Percentiles rank a stretch among this genome's conserved stretches.
phyloP scores from a whole-genome alignment of 2,797 vertebrate genomes.

The Avahi laniger region DNA sequence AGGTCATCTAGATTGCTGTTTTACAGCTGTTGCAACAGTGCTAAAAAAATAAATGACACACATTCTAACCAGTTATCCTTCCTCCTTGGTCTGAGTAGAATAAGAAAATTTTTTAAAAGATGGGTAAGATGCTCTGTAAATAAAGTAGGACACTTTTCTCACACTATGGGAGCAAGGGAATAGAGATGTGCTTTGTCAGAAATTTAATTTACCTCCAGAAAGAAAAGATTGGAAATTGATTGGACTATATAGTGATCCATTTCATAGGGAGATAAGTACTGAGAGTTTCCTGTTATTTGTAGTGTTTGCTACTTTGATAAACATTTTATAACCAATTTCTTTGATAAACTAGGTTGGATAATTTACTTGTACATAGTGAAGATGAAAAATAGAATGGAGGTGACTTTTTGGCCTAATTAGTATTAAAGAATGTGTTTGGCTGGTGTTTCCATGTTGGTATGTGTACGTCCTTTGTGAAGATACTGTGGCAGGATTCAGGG shows the following conservation, averaged over 20 bases:
- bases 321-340: background rate
- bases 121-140: background rate
- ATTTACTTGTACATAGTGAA: background rate
- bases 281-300: background rate
- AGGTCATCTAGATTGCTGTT: background rate
- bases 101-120: background rate
- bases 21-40: background rate
- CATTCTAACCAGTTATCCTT: constrained; percentile 30
- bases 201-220: background rate
- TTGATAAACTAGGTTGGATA: background rate
- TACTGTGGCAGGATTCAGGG: background rate
- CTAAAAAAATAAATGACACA: background rate
- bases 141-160: background rate
- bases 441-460: background rate
- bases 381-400: background rate
- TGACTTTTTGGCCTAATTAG: background rate
- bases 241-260: background rate
- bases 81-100: background rate
- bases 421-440: background rate
- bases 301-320: background rate
- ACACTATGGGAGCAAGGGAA: background rate
- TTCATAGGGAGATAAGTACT: background rate
- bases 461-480: background rate
- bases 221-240: background rate
- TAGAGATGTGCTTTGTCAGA: background rate